A percentile compares a stretch with the other conserved stretches of the same genome.
Conservation (phyloP, 2,888 invertebrate species). For the Amphimallon solstitiale region DNA sequence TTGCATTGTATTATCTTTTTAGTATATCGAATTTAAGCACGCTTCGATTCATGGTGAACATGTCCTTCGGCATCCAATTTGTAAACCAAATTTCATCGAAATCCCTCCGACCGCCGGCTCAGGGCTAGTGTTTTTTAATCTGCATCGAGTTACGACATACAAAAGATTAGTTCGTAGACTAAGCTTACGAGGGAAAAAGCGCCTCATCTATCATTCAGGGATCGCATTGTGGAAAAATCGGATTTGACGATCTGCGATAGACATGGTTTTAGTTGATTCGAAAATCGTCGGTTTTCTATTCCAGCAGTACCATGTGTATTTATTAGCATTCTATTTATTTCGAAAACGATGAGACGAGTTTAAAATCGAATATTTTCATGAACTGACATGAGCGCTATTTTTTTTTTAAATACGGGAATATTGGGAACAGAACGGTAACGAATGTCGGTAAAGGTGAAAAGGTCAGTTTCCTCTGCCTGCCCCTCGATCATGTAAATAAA, state of each 20-base stretch:
- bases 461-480: neutral
- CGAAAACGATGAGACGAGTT: conserved; percentile 5
- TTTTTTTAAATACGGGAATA: conserved; percentile 12
- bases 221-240: conserved; percentile 21
- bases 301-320: conserved; percentile 21
- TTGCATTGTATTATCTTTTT: no score
- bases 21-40: neutral
- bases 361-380: conserved; percentile 5
- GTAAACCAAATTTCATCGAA: conserved; percentile 30
- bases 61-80: conserved; percentile 17
- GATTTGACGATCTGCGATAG: conserved; percentile 23
- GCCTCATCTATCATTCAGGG: conserved; percentile 32
- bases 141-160: conserved; percentile 17
- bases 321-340: conserved; percentile 27
- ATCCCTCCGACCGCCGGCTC: conserved; percentile 10
- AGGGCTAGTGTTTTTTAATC: conserved; percentile 24
- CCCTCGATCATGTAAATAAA: neutral
- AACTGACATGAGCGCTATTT: conserved; percentile 14
- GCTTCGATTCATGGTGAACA: neutral
- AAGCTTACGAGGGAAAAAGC: conserved; percentile 6
- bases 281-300: conserved; percentile 27
- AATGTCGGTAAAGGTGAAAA: neutral
- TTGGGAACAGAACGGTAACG: conserved; percentile 9
- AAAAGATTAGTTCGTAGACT: conserved; percentile 31
- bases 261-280: conserved; percentile 28